These are phyloP conservation scores for Schizopygopsis pylzovi DNA, from an alignment of 2,797 vertebrate species.

Conservation along the genomic window DNA sequence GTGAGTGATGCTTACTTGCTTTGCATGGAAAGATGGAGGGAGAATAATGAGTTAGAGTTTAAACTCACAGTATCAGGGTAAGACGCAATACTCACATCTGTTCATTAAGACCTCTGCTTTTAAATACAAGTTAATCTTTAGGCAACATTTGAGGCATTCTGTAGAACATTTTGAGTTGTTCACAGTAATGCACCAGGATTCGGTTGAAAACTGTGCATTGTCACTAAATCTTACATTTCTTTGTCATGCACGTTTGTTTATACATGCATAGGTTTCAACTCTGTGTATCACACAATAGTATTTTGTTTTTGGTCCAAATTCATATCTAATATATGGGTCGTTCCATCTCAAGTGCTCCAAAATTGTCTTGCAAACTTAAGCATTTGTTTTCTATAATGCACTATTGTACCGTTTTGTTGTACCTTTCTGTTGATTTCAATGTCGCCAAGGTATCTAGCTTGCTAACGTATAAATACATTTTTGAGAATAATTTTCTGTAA, in stretches of 20 bases:
- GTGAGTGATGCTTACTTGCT: background rate
- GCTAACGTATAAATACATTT: background rate
- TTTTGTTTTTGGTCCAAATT: background rate
- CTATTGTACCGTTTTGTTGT: background rate
- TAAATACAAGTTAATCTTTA: constrained; percentile 27
- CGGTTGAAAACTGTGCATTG: background rate
- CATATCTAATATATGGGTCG: background rate
- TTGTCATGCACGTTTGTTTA: background rate
- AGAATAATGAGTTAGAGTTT: background rate
- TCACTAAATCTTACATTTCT: background rate
- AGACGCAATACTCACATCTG: constrained; percentile 6
- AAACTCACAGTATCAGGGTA: background rate
- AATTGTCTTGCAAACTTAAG: background rate
- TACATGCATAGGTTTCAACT: background rate
- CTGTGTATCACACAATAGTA: background rate
- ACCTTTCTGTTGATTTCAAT: background rate
- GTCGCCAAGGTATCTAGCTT: background rate
- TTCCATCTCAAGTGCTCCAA: background rate
- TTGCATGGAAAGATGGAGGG: background rate
- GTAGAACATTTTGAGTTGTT: background rate
- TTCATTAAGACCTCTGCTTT: constrained; percentile 15
- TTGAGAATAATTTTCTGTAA: background rate
- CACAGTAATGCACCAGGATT: background rate
- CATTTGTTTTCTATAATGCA: background rate
- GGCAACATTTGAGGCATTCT: background rate